Conservation (phyloP, 2,797 vertebrate genomes). For the Gymnopithys bicolor region DNA sequence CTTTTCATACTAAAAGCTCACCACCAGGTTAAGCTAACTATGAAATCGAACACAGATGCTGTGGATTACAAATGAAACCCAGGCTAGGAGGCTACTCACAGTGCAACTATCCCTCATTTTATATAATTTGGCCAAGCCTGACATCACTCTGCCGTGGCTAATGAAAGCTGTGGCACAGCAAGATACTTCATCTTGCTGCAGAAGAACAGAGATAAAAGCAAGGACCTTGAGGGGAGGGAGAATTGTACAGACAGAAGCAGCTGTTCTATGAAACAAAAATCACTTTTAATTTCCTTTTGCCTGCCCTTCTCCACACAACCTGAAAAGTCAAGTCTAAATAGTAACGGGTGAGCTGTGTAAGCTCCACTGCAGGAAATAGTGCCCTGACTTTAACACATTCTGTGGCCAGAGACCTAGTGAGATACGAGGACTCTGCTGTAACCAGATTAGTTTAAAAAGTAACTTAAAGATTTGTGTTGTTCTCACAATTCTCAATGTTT, state of each 20-base stretch:
- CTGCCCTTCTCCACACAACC: background rate
- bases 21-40: conserved; percentile 44
- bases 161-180: conserved; percentile 12
- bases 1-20: conserved; percentile 1
- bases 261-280: conserved; percentile 34
- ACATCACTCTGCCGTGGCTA: background rate
- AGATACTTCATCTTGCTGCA: conserved; percentile 3
- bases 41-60: conserved; percentile 58
- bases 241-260: conserved; percentile 36
- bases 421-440: background rate
- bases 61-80: conserved; percentile 43
- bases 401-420: background rate
- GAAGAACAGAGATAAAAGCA: conserved; percentile 40
- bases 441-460: background rate
- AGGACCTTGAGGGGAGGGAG: background rate
- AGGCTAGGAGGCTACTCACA: conserved; percentile 21
- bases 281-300: conserved; percentile 50
- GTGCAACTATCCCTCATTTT: conserved; percentile 25
- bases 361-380: background rate
- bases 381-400: background rate
- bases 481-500: background rate
- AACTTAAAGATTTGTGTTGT: background rate
- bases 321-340: background rate
- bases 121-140: conserved; percentile 32
- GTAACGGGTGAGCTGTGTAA: background rate